Evolutionary conservation across 2,888 invertebrate species (phyloP).

Genomic region (Melitaea athalia): DNA sequence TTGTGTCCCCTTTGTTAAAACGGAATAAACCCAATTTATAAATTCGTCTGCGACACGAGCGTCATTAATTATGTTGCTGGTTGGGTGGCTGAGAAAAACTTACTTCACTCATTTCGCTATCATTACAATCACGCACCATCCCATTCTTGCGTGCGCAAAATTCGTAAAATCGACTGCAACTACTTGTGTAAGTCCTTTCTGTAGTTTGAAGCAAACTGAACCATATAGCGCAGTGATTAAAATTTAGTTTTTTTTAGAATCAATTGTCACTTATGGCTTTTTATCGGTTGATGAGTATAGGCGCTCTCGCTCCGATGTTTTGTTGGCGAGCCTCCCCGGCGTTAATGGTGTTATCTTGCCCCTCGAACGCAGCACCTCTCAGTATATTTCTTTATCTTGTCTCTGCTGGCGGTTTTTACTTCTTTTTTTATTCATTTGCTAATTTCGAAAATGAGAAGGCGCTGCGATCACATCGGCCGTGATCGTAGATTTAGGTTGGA

Average conservation of each 20-base stretch:
- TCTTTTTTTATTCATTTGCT: conserved; percentile 79
- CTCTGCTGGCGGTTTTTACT: conserved; percentile 74
- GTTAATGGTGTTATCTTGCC: conserved; percentile 81
- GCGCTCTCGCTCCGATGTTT: conserved; percentile 70
- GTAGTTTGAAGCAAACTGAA: conserved; percentile 18
- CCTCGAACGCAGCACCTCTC: conserved; percentile 80
- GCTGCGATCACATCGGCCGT: conserved; percentile 70
- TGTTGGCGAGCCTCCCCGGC: conserved; percentile 72
- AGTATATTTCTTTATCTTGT: conserved; percentile 82
- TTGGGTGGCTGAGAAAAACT: conserved; percentile 82
- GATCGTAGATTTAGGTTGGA: conserved; percentile 77
- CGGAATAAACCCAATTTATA: conserved; percentile 79
- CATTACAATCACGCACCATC: conserved; percentile 71
- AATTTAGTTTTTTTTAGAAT: conserved; percentile 31
- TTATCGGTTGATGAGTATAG: conserved; percentile 42
- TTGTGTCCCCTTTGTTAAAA: conserved; percentile 73
- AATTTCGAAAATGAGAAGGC: conserved; percentile 81
- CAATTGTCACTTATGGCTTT: conserved; percentile 26
- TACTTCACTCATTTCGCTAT: conserved; percentile 81
- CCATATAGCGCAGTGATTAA: conserved; percentile 27
- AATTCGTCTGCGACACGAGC: conserved; percentile 79
- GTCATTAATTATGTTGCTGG: conserved; percentile 83
- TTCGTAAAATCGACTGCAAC: conserved; percentile 39
- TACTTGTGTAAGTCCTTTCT: conserved; percentile 35
- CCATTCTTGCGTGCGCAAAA: conserved; percentile 58